A percentile compares a stretch with the other conserved stretches of the same genome.
These are phyloP conservation scores for Oreochromis aureus DNA, from an alignment of 2,113 vertebrate species.

Conservation along the genomic window DNA sequence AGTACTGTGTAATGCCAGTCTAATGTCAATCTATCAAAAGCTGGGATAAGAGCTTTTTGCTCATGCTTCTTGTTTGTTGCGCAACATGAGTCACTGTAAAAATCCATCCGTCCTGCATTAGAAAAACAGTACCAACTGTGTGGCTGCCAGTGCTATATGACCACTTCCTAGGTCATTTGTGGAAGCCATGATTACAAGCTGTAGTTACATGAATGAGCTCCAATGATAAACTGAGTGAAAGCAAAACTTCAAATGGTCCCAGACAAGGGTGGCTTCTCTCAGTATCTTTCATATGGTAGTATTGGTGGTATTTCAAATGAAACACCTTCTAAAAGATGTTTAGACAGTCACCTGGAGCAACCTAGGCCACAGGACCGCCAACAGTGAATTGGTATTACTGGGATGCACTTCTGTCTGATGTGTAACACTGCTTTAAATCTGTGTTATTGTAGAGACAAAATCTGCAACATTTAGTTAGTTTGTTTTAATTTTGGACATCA, in stretches of 20 bases:
- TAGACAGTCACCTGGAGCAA: background rate
- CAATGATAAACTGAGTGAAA: background rate
- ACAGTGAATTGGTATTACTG: background rate
- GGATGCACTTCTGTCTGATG: background rate
- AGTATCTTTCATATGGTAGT: background rate
- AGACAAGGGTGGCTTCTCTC: background rate
- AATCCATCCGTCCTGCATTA: slow-evolving; percentile 1
- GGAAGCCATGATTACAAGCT: background rate
- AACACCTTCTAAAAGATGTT: background rate
- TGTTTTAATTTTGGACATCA: background rate
- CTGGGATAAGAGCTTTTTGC: slow-evolving; percentile 5
- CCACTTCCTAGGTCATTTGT: background rate
- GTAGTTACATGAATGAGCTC: background rate
- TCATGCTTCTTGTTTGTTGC: slow-evolving; percentile 35
- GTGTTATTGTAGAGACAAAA: background rate
- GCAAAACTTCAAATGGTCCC: background rate
- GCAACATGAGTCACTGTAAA: slow-evolving; percentile 26
- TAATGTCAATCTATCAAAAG: slow-evolving; percentile 44
- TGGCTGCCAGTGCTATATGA: background rate
- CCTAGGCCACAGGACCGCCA: background rate
- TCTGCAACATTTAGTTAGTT: background rate
- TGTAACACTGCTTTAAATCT: background rate
- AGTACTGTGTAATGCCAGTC: slow-evolving; percentile 46
- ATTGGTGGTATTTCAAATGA: background rate
- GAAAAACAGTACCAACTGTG: slow-evolving; percentile 10